Base-by-base conservation (phyloP, 92 coral and sea anemone species). In the Heteractis magnifica region DNA sequence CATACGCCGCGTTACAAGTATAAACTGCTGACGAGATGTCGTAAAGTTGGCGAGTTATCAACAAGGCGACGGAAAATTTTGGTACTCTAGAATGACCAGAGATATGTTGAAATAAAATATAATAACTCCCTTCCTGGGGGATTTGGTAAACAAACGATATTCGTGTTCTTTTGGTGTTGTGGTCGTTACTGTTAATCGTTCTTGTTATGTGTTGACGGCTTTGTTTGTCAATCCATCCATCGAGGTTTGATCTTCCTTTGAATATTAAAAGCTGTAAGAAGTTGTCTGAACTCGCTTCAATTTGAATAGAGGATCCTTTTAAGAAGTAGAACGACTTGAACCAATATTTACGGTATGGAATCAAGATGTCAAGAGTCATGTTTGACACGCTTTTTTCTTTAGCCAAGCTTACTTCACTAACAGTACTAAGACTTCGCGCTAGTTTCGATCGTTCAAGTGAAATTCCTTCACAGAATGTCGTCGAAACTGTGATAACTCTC, bases 391-490 rank as follows among this genome's bases (percentile, higher is more conserved):
- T 89, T 79, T 70, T 81, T 11, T 79, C 74, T 77, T 87, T 71
- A 52, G 83, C 83, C 5, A 87, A 48, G 10, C 56, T 85, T 20
- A 84, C 71, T 3, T 92, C 84, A 50, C 86, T 70, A 71, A 93
- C 34, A 77, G 89, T 87, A 85, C 89, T 86, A 51, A 93, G 79
- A 12, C 81, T 93, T 64, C 93, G 86, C 4, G 49, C 56, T 34
- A 59, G 81, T 51, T 88, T 65, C 53, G 91, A 90, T 16, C 52
- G 59, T 52, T 88, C 86, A n/a, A 93, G 81, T 11, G 91, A 76
- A 41, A 93, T 89, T 56, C 90, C 98, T 73, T 89, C 91, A 80
- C 98, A 93, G 81, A 93, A 93, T 20, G 89, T 73, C 1, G 98
- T 93, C 20, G 98, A 93, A 71, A 93, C 93, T 21, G 90, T 75